Base-by-base conservation (phyloP, 92 coral and sea anemone genomes). In the Pocillopora grandis region DNA sequence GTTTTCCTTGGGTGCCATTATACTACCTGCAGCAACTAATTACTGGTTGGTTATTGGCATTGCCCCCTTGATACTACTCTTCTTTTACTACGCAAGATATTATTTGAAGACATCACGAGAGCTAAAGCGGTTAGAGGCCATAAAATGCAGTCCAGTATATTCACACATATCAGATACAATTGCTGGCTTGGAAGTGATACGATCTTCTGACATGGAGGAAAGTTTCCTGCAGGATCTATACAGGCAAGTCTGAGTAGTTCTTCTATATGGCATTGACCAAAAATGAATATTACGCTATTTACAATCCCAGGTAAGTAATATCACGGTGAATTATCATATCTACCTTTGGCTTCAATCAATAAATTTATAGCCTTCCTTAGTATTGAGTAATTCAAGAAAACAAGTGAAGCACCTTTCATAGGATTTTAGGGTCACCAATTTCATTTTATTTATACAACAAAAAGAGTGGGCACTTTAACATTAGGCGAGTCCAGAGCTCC, bases 71-170 rank as follows among this genome's bases (percentile, higher is more conserved):
- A 60, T 85, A 58, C 9, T 83, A 2, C 42, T 80, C 57, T 86
- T 90, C 77, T 15, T 88, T 65, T 91, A 78, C 71, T 62, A 78
- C 67, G 84, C 88, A 31, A 77, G 90, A 55, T 90, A 90, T 62
- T 86, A 88, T 61, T 78, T 93, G 27, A 89, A 75, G 80, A 91
- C 92, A 1, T 87, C 90, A 12, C 76, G 97, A 58, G 94, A 93
- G 85, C 60, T 93, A 16, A 85, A 85, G 83, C 87, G 97, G 62
- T 48, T 93, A 20, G 92, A 90, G 77, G 85, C 97, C 12, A 72
- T 86, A 13, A 84, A 89, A 16, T 85, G 92, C 62, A 93, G 97
- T 55, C 94, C 97, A 2, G 90, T 93, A 18, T 93, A 88, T 56
- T 87, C 92, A 16, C 94, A 93, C 71, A 70, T 93, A 9, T 58